Conservation (phyloP, 1,140 invertebrate genomes). For the Zophobas atratus region DNA sequence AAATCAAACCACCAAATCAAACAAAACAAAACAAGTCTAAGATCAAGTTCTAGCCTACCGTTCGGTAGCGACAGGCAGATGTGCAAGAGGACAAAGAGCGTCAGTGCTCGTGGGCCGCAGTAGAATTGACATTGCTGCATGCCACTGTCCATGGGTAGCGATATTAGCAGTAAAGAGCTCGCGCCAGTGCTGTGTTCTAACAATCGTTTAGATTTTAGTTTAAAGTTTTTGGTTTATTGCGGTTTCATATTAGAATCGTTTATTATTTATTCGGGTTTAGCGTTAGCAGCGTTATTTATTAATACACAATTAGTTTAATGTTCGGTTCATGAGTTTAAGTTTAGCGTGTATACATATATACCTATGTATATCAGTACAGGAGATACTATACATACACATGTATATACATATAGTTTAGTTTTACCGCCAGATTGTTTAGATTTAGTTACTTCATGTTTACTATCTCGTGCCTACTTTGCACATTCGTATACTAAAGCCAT, state of each 20-base stretch:
- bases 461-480: constrained; percentile 59
- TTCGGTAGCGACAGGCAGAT: constrained; percentile 66
- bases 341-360: constrained; percentile 57
- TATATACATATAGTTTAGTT: constrained; percentile 56
- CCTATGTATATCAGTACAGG: constrained; percentile 52
- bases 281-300: constrained; percentile 50
- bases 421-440: constrained; percentile 51
- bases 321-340: constrained; percentile 51
- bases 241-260: constrained; percentile 53
- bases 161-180: constrained; percentile 58
- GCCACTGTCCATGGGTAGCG: constrained; percentile 62
- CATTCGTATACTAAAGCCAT: constrained; percentile 62
- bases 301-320: constrained; percentile 54
- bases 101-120: constrained; percentile 63
- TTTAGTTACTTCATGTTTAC: constrained; percentile 58
- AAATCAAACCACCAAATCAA: too few relatives aligned
- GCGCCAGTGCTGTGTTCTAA: constrained; percentile 59
- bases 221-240: constrained; percentile 39
- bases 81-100: constrained; percentile 65
- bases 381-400: constrained; percentile 54
- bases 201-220: constrained; percentile 47
- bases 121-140: constrained; percentile 65
- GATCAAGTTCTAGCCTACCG: constrained; percentile 60
- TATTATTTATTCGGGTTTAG: constrained; percentile 50
- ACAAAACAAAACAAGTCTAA: constrained; percentile 7